Base-by-base conservation (phyloP, 1,140 invertebrate species). In the Cherax destructor region DNA sequence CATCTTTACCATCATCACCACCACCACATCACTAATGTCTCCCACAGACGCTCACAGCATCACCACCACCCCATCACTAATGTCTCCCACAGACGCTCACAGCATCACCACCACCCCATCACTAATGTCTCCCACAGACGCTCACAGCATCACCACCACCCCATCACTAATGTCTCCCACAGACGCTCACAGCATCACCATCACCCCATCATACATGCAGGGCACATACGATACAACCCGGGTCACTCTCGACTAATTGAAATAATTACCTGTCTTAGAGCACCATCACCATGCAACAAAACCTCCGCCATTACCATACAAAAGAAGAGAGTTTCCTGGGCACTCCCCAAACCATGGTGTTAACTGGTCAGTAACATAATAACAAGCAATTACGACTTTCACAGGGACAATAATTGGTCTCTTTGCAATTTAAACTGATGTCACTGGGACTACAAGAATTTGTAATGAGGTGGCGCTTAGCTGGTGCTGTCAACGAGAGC, bases 391-490 rank as follows among this genome's bases (percentile, higher is more conserved):
- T 90, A 90, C 72, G 52, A 59, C 69, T 90, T 90, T 84, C 88
- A 90, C 88, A 77, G 79, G 88, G 88, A 90, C 80, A 90, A 90
- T 90, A 90, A 90, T 90, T 90, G 88, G 88, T 90, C 88, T 84
- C 84, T 90, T 84, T 90, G 88, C 88, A 90, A 90, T 90, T 65
- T 90, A 90, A 90, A 84, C 88, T 90, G 80, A 69, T 90, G 88
- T 90, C 88, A 84, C 88, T 79, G 47, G 76, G 83, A 47, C 74
- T 49, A 13, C 50, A 21, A 50, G 88, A 84, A 84, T 91, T 85
- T 69, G 81, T 86, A 91, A 91, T 79, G 83, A 91, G 88, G 83
- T 18, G 18, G 72, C 52, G 24, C 72, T 79, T 49, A 41, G 24
- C 81, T 52, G 21, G 61, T 16, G 56, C 79, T 88, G 86, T 83